phyloP scores from a whole-genome alignment of 2,888 invertebrate genomes.

The Heteropelma amictum region DNA sequence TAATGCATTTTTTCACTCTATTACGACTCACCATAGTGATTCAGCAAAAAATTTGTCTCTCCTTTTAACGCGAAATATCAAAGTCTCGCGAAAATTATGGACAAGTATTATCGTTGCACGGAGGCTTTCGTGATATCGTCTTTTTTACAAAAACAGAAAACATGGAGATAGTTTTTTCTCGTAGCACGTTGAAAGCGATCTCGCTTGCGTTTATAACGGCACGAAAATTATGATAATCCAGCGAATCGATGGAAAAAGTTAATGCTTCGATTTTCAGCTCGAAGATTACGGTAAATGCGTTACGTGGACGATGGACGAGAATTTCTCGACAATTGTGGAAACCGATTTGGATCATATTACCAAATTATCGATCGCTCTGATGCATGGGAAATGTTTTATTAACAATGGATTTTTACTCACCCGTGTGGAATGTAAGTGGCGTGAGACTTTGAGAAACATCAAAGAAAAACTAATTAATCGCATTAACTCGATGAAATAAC shows the following conservation, averaged over 20 bases:
- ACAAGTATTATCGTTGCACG: no score
- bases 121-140: no score
- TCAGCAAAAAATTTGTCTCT: no score
- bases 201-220: no score
- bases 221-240: background rate
- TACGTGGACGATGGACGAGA: slow-evolving; percentile 88
- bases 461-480: background rate
- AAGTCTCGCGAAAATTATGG: no score
- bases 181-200: no score
- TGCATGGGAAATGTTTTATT: slow-evolving; percentile 85
- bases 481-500: background rate
- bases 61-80: background rate
- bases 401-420: slow-evolving; percentile 88
- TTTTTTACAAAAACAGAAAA: no score
- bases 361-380: slow-evolving; percentile 85
- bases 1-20: no score
- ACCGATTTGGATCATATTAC: slow-evolving; percentile 88
- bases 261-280: slow-evolving; percentile 79
- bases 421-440: slow-evolving; percentile 89
- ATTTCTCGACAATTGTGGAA: slow-evolving; percentile 86
- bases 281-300: slow-evolving; percentile 88
- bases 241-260: background rate
- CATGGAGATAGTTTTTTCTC: no score
- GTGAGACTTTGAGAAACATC: slow-evolving; percentile 9
- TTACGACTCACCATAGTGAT: no score